Conservation (phyloP, 2,888 invertebrate species). For the Catonia carolina region DNA sequence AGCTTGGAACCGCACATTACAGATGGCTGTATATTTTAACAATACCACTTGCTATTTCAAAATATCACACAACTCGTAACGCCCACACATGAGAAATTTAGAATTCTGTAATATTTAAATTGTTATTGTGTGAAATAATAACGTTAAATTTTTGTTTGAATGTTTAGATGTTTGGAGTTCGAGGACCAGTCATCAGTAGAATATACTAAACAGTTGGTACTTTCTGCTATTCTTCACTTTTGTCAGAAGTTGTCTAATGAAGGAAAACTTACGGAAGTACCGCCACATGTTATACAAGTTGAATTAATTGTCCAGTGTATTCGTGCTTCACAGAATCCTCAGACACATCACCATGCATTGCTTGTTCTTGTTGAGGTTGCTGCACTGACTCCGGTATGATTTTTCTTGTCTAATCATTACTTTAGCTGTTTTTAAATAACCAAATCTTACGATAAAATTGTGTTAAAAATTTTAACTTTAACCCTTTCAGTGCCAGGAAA, state of each 20-base stretch:
- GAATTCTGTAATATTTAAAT: too few relatives aligned
- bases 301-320: constrained; percentile 83
- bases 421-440: neutral
- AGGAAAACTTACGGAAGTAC: constrained; percentile 39
- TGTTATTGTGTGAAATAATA: too few relatives aligned
- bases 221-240: constrained; percentile 68
- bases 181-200: constrained; percentile 78
- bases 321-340: constrained; percentile 84
- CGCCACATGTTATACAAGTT: constrained; percentile 49
- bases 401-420: neutral
- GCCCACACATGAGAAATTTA: too few relatives aligned
- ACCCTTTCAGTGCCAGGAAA: too few relatives aligned
- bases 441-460: neutral
- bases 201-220: constrained; percentile 79
- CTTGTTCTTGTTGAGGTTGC: constrained; percentile 75
- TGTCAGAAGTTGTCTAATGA: constrained; percentile 51
- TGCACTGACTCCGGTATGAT: constrained; percentile 58
- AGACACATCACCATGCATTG: constrained; percentile 91
- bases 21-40: too few relatives aligned
- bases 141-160: too few relatives aligned
- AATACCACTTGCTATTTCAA: too few relatives aligned
- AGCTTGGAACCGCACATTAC: too few relatives aligned
- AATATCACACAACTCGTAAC: too few relatives aligned
- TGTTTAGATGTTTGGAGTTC: constrained; percentile 58
- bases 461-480: neutral